Conservation (phyloP, 2,888 invertebrate genomes). For the Automeris io region DNA sequence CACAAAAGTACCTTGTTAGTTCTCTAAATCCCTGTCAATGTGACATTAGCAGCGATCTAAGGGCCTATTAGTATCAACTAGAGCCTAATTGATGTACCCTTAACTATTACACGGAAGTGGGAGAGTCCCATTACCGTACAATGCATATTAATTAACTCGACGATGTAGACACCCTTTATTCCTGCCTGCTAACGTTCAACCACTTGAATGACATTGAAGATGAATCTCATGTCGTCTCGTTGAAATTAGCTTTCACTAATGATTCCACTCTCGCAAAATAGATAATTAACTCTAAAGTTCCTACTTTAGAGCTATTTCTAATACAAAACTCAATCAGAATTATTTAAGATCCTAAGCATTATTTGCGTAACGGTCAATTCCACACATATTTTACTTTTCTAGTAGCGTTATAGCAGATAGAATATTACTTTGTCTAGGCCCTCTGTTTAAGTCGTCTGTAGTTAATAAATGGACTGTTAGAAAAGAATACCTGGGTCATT, state of each 20-base stretch:
- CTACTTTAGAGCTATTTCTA: too few species aligned
- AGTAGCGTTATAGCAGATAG: too few species aligned
- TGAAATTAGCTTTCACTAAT: not conserved
- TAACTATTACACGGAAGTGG: slow-evolving; percentile 15
- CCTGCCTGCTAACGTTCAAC: slow-evolving; percentile 1
- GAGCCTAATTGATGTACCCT: slow-evolving; percentile 22
- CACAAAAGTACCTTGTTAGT: too few species aligned
- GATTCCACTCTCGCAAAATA: not conserved
- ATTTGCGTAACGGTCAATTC: too few species aligned
- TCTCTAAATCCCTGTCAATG: not conserved
- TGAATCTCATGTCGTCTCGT: not conserved
- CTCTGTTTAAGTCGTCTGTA: too few species aligned
- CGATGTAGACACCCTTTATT: slow-evolving; percentile 1
- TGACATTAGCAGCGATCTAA: slow-evolving; percentile 11
- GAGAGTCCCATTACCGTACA: slow-evolving; percentile 11
- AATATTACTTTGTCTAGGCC: too few species aligned
- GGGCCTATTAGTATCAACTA: slow-evolving; percentile 15
- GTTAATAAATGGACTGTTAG: too few species aligned
- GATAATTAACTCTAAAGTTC: too few species aligned
- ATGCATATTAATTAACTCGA: slow-evolving; percentile 25
- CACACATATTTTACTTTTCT: too few species aligned
- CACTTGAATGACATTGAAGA: slow-evolving; percentile 1
- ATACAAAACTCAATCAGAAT: too few species aligned
- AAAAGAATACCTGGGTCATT: too few species aligned
- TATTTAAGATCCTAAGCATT: too few species aligned